Base-by-base conservation (phyloP, 1,140 invertebrate genomes). In the Brachionus sp. region DNA sequence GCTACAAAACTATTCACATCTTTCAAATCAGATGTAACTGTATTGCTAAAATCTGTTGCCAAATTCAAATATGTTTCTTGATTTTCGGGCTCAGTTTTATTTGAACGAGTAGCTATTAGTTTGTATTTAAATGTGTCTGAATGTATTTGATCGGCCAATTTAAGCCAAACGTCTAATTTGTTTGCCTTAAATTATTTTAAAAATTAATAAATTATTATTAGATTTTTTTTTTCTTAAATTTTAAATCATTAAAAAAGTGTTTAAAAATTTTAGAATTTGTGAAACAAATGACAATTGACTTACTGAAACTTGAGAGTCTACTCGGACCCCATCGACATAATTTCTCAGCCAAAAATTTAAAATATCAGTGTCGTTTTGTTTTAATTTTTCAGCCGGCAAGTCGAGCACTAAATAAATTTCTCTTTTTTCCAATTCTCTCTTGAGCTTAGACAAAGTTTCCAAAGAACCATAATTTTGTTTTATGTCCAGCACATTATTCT, bases 331-430 rank as follows among this genome's bases (percentile, higher is more conserved):
- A 66, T 80, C 77, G 23, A 62, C 77, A 37, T 29, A 44, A 7
- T 16, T 66, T 33, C 23, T 53, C 1, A 80, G 16, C 77, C 77
- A 80, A 66, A 29, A 62, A 10, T 29, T 42, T 13, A 80, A 37
- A 37, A 62, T 39, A n/a, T 57, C 50, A 7, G 19, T 25, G 7
- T 19, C 33, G 5, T 80, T 57, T 12, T 5, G 6, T 7, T 29
- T 23, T n/a, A 42, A 62, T 37, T 62, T 42, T 13, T 39, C 23
- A 33, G 19, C 37, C 5, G 57, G 66, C 9, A 82, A 13, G 16
- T 82, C 80, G 9, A 82, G n/a, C 19, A 82, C 39, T 9, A 82
- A 53, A 42, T 68, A 39, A 33, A 82, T 82, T 35, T 82, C 80
- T 33, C 19, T 66, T 66, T 16, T n/a, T 16, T 57, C 77, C 12